Conservation (phyloP, 1,140 invertebrate species). For the Polypedilum vanderplanki region DNA sequence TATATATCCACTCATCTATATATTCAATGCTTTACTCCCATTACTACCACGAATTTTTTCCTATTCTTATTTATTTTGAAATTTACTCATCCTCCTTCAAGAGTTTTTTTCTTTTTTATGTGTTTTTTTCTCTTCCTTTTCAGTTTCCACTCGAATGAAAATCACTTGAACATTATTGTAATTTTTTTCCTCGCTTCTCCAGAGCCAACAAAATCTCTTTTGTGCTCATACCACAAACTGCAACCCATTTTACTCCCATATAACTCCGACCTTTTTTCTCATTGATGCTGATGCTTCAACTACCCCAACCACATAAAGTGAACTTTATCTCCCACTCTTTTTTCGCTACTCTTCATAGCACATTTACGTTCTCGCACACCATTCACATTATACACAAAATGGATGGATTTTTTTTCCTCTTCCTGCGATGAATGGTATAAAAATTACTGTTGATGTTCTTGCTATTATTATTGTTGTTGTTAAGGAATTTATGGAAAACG, state of each 20-base stretch:
- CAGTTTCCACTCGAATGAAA: slow-evolving; percentile 28
- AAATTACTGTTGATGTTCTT: slow-evolving; percentile 6
- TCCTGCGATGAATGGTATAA: not conserved
- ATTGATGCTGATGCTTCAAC: not conserved
- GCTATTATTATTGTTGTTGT: not conserved
- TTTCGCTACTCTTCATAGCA: not conserved
- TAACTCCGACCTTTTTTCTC: slow-evolving; percentile 8
- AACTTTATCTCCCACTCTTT: no score
- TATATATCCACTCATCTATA: not conserved
- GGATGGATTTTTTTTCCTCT: slow-evolving; percentile 13
- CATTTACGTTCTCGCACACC: not conserved
- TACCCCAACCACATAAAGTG: not conserved
- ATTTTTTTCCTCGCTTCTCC: not conserved
- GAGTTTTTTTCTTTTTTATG: slow-evolving; percentile 12
- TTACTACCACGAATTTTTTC: no score
- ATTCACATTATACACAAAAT: slow-evolving; percentile 8
- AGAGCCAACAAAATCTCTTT: not conserved
- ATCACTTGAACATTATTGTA: slow-evolving; percentile 29
- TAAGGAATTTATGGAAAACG: slow-evolving; percentile 23
- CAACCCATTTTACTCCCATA: not conserved
- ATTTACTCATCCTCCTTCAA: not conserved
- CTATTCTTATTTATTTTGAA: not conserved
- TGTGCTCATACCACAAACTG: not conserved
- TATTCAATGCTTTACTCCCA: no score
- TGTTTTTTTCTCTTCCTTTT: slow-evolving; percentile 22